Evolutionary conservation across 2,888 invertebrate species (phyloP).

Genomic region (Tethea ocularis): DNA sequence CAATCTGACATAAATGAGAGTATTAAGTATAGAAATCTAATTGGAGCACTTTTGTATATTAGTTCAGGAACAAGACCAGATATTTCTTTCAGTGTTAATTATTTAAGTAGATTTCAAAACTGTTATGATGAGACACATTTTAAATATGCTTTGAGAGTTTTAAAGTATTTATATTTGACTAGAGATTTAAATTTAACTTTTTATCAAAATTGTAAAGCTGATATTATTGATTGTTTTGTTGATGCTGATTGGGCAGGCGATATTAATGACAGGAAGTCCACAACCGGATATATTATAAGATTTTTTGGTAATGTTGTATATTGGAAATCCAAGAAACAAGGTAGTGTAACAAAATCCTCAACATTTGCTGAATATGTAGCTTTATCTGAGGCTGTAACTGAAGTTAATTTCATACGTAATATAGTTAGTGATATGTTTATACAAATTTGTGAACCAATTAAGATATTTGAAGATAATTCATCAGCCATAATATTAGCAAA

Average conservation of each 20-base stretch:
- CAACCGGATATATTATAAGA: slow-evolving; percentile 47
- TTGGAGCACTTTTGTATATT: slow-evolving; percentile 16
- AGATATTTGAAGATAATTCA: slow-evolving; percentile 40
- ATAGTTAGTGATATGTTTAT: slow-evolving; percentile 24
- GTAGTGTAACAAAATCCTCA: slow-evolving; percentile 35
- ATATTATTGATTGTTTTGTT: slow-evolving; percentile 20
- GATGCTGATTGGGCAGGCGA: slow-evolving; percentile 28
- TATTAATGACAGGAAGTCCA: no score
- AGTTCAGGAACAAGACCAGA: slow-evolving; percentile 18
- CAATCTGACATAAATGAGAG: background rate
- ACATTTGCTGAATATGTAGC: slow-evolving; percentile 42
- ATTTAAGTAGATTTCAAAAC: slow-evolving; percentile 19
- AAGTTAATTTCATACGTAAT: slow-evolving; percentile 26
- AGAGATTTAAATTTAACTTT: slow-evolving; percentile 23
- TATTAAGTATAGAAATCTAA: slow-evolving; percentile 11
- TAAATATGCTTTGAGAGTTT: slow-evolving; percentile 21
- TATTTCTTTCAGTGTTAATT: slow-evolving; percentile 18
- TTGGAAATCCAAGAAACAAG: slow-evolving; percentile 51
- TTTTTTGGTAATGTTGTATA: slow-evolving; percentile 42
- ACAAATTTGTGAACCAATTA: slow-evolving; percentile 25
- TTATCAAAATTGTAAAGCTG: slow-evolving; percentile 18
- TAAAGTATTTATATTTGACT: slow-evolving; percentile 28
- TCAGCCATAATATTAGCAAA: slow-evolving; percentile 28
- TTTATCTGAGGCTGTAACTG: slow-evolving; percentile 35
- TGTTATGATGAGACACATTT: slow-evolving; percentile 19